Base-by-base conservation (phyloP, 2,113 vertebrate genomes). In the Callipepla californica region DNA sequence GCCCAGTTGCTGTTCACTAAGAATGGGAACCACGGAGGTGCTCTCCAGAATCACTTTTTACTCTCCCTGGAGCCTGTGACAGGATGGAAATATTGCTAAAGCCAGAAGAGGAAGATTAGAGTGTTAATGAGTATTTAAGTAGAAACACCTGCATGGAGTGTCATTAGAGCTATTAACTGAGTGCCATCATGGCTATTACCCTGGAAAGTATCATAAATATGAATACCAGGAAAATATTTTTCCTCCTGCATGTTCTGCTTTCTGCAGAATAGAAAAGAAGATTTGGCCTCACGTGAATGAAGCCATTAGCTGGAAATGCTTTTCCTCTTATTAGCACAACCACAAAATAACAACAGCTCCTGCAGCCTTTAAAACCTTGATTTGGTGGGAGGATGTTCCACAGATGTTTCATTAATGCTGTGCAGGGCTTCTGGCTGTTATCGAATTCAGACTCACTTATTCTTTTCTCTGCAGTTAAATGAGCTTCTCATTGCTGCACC, bases 61-160 rank as follows among this genome's bases (percentile, higher is more conserved):
- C 38, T 85, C 38, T 57, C 34, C 17, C 22, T 45, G 73, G 59
- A 89, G 36, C 28, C 53, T 19, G 1, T 0, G 1, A 28, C 48
- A 74, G 42, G 18, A 45, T 63, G 45, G 40, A 92, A 92, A 84
- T 36, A 63, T 7, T 85, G 36, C 61, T 87, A 51, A 47, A 87
- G 53, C 61, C n/a, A 84, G 68, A 92, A 48, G 47, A 66, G n/a
- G 8, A 66, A 83, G 91, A 94, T 89, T 44, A 63, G 51, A 40
- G 68, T 8, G 26, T 53, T 95, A 94, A 96, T 93, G 94, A 94
- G 78, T 48, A 48, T 89, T 94, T 96, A 81, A 92, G 77, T 69
- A 67, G 78, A 89, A 91, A 77, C 94, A 97, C 83, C 96, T 96
- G 95, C 69, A 81, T 18, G 4, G 45, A 88, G 59, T 50, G 32